Evolutionary conservation across 1,140 invertebrate genomes (phyloP).

Genomic region (Pseudomyrmex dendroicus): DNA sequence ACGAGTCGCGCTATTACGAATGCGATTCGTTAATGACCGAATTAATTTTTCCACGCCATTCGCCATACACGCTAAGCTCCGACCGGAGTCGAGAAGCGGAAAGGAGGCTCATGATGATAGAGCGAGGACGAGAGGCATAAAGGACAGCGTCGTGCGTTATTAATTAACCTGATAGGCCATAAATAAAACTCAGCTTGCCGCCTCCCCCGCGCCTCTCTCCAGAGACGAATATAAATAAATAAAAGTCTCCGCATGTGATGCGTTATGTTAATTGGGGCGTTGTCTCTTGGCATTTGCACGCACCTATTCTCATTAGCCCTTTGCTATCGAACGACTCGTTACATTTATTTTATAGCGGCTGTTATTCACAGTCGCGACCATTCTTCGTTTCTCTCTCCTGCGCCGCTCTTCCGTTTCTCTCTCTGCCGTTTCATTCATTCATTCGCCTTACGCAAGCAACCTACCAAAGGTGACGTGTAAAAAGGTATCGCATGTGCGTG

Average conservation of each 20-base stretch:
- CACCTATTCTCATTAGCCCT: conserved; percentile 84
- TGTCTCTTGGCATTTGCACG: conserved; percentile 82
- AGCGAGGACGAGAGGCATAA: conserved; percentile 37
- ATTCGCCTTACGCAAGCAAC: conserved; percentile 25
- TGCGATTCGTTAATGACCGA: conserved; percentile 79
- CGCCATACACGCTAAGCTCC: conserved; percentile 62
- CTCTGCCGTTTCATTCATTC: conserved; percentile 45
- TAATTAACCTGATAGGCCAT: conserved; percentile 84
- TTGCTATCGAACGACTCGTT: conserved; percentile 80
- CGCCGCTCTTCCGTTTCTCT: background rate
- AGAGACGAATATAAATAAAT: conserved; percentile 85
- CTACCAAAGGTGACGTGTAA: conserved; percentile 36
- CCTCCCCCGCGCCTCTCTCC: conserved; percentile 69
- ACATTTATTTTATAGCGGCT: conserved; percentile 79
- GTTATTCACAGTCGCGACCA: conserved; percentile 69
- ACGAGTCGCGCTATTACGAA: conserved; percentile 70
- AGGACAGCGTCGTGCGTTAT: conserved; percentile 74
- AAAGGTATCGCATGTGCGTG: conserved; percentile 67
- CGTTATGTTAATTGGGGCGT: conserved; percentile 86
- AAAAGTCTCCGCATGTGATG: conserved; percentile 80
- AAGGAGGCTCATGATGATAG: conserved; percentile 45
- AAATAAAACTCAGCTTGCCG: conserved; percentile 79
- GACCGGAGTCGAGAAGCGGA: conserved; percentile 32
- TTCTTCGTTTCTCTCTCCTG: conserved; percentile 11
- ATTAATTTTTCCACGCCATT: conserved; percentile 78